Evolutionary conservation across 2,113 vertebrate genomes (phyloP).

Genomic region (Lanius collurio): DNA sequence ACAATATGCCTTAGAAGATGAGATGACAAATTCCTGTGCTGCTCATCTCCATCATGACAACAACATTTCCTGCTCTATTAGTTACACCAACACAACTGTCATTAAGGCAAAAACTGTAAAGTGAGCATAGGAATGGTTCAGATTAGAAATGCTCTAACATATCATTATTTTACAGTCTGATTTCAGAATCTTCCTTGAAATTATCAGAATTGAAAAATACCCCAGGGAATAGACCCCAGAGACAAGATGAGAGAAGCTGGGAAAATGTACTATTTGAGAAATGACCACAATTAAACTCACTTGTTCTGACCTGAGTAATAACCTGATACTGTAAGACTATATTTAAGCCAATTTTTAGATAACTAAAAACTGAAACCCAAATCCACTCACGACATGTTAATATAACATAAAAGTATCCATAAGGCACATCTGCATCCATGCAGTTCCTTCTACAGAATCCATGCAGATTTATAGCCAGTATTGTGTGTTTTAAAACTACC

Average conservation of each 20-base stretch:
- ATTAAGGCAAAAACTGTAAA: neutral
- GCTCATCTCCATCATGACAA: neutral
- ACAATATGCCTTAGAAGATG: neutral
- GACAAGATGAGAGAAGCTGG: neutral
- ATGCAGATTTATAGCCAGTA: neutral
- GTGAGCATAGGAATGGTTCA: neutral
- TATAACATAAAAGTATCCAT: neutral
- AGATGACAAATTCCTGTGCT: neutral
- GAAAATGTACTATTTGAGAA: neutral
- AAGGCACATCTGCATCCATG: neutral
- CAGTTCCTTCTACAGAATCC: neutral
- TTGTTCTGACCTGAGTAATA: neutral
- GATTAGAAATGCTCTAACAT: neutral
- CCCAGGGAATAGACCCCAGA: neutral
- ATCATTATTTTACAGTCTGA: neutral
- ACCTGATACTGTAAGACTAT: neutral
- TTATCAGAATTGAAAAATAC: neutral
- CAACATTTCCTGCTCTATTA: slow-evolving; percentile 23
- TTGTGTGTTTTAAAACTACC: neutral
- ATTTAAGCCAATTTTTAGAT: neutral
- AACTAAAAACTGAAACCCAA: neutral
- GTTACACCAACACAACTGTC: neutral
- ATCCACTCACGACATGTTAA: neutral
- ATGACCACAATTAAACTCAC: neutral
- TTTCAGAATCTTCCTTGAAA: neutral